Base-by-base conservation (phyloP, 2,113 vertebrate genomes). In the Podocnemis expansa region DNA sequence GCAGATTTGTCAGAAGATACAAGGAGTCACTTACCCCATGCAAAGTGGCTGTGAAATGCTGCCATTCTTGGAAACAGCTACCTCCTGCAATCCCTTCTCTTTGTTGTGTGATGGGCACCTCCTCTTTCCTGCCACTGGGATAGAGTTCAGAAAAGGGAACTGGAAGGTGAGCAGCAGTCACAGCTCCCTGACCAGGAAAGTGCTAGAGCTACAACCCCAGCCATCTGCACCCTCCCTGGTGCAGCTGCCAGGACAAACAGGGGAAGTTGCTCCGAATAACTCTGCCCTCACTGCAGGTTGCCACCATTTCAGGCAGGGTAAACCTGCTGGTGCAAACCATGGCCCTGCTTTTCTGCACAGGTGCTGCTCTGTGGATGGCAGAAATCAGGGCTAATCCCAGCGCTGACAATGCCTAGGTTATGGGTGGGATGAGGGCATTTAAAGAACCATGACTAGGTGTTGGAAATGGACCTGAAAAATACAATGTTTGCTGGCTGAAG, bases 291-390 rank as follows among this genome's bases (percentile, higher is more conserved):
- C 14, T 7, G 52, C 89, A 83, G 52, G 87, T 76, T 27, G 75
- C 78, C 63, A 0, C 1, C 25, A 19, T 81, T 78, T 82, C 8
- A 1, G 14, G 24, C n/a, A 4, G 51, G 58, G 76, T 78, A 87
- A 87, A 89, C 88, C 91, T 95, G 91, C 89, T 82, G 95, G 91
- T 85, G 91, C 94, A 95, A 95, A 95, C 1, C 93, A 38, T 27
- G 91, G 91, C 94, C 92, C 54, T 52, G 84, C 89, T 58, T 63
- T 89, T 80, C 93, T 78, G 91, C 93, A 58, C 86, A 93, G 96
- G 93, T 84, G 95, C 97, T 94, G 93, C 93, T 87, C 10, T 45
- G 86, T 88, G 76, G 82, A 85, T 76, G 88, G 84, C 82, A 85
- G 84, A 88, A 91, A 83, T 83, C 4, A 0, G 80, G 93, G 58